These are phyloP conservation scores for Microtus ochrogaster DNA, from an alignment of 2,113 vertebrate species.

Conservation along the genomic window DNA sequence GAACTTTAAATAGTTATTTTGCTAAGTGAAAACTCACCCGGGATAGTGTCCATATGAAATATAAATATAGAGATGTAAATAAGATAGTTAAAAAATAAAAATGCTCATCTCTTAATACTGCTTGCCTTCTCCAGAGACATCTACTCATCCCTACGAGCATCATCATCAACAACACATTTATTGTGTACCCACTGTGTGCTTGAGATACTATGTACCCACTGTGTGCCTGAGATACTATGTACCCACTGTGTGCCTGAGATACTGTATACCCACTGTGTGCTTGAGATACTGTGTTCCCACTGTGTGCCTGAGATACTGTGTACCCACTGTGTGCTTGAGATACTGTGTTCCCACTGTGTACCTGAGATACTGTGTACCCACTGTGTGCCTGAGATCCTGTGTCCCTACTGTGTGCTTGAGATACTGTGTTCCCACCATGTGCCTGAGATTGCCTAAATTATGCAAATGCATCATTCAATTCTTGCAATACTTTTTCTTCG, in stretches of 20 bases:
- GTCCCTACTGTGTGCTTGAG: background rate
- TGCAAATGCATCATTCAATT: background rate
- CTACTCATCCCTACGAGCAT: background rate
- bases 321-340: no score
- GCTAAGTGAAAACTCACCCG: background rate
- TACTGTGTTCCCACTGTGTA: background rate
- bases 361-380: no score
- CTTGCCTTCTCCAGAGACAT: background rate
- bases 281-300: background rate
- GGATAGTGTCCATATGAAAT: background rate
- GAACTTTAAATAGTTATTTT: constrained; percentile 24
- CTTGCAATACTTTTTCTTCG: background rate
- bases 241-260: no score
- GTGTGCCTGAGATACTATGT: background rate
- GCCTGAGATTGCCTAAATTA: background rate
- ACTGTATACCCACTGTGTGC: background rate
- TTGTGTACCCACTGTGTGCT: no score
- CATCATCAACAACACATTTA: background rate
- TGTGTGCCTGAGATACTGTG: background rate
- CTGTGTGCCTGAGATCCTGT: background rate
- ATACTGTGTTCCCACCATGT: background rate
- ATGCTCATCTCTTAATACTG: background rate
- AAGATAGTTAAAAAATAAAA: background rate
- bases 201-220: background rate
- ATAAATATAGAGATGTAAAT: background rate